phyloP scores from a whole-genome alignment of 2,113 vertebrate genomes.

The Corydoras sp. region DNA sequence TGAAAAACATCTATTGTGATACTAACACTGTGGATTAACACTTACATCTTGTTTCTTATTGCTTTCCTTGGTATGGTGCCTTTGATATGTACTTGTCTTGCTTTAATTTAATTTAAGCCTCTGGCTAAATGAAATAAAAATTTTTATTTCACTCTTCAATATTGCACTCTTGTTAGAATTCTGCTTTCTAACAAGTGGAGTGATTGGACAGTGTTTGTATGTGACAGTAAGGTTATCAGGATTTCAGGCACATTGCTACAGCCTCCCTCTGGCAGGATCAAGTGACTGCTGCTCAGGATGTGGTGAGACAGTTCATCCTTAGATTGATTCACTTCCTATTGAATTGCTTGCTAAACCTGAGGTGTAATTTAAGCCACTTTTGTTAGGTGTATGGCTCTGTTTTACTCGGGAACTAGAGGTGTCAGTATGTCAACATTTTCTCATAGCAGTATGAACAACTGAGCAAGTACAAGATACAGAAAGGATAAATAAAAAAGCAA shows the following conservation, averaged over 20 bases:
- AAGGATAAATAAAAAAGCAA: not conserved
- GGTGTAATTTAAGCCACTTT: constrained; percentile 66
- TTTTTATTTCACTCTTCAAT: too few species aligned
- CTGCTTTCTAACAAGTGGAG: not conserved
- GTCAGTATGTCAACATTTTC: constrained; percentile 35
- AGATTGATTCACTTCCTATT: constrained; percentile 75
- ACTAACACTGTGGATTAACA: too few species aligned
- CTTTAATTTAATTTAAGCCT: too few species aligned
- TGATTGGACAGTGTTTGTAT: constrained; percentile 8
- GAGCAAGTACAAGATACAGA: not conserved
- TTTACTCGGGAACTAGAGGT: constrained; percentile 45
- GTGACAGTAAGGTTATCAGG: constrained; percentile 50
- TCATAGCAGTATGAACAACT: constrained; percentile 1
- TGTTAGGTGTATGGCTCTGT: constrained; percentile 55
- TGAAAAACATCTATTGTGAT: too few species aligned
- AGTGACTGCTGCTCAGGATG: constrained; percentile 68
- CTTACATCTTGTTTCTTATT: too few species aligned
- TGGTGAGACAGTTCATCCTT: constrained; percentile 73
- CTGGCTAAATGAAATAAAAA: too few species aligned
- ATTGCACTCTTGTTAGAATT: too few species aligned
- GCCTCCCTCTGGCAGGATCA: constrained; percentile 63
- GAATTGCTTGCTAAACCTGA: constrained; percentile 67
- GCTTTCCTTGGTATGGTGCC: too few species aligned
- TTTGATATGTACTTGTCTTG: too few species aligned
- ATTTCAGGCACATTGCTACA: constrained; percentile 57